phyloP scores from a whole-genome alignment of 1,140 invertebrate species.

The Oncopodura yosiiana region DNA sequence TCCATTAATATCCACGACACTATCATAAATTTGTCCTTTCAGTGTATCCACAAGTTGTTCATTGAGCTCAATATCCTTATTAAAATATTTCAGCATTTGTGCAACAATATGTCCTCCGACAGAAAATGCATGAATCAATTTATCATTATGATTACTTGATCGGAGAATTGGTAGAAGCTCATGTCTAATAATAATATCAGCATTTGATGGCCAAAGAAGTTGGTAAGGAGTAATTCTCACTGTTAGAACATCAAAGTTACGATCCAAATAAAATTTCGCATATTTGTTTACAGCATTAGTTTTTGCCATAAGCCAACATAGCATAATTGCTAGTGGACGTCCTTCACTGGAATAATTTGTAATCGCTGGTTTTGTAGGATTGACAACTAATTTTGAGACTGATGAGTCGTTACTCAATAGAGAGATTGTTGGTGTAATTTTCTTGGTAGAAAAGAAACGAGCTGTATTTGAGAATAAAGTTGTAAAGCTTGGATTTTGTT shows the following conservation, averaged over 20 bases:
- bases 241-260: conserved; percentile 73
- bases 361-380: neutral
- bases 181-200: conserved; percentile 7
- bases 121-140: conserved; percentile 77
- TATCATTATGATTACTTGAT: conserved; percentile 49
- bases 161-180: conserved; percentile 38
- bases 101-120: conserved; percentile 78
- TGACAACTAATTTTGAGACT: neutral
- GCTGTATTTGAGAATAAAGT: no score
- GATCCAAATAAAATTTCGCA: conserved; percentile 64
- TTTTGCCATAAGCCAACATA: conserved; percentile 73
- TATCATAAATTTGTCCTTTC: conserved; percentile 25
- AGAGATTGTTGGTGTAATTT: conserved; percentile 13
- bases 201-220: conserved; percentile 66
- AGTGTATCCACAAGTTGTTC: no score
- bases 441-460: conserved; percentile 10
- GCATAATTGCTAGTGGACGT: conserved; percentile 56
- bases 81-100: conserved; percentile 59
- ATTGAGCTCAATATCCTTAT: conserved; percentile 49
- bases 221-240: conserved; percentile 70
- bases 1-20: conserved; percentile 16
- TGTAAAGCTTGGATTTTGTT: no score
- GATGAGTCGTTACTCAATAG: conserved; percentile 3
- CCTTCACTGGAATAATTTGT: conserved; percentile 11
- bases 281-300: conserved; percentile 73